Conservation (phyloP, 1,140 invertebrate genomes). For the Bombyx mandarina region DNA sequence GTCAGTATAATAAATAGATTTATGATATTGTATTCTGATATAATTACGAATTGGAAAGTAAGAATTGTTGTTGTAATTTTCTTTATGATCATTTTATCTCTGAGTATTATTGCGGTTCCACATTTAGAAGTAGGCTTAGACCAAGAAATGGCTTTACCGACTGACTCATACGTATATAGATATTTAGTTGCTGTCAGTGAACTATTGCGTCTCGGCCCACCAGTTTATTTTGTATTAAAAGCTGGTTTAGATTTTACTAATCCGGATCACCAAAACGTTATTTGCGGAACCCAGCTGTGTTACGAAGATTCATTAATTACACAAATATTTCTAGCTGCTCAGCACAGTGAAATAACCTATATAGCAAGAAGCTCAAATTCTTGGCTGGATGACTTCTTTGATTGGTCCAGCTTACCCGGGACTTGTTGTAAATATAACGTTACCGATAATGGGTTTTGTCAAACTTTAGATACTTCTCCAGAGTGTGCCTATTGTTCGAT, state of each 20-base stretch:
- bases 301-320: conserved; percentile 80
- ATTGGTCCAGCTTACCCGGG: conserved; percentile 77
- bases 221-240: conserved; percentile 92
- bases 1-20: conserved; percentile 34
- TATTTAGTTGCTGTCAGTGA: conserved; percentile 84
- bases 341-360: conserved; percentile 77
- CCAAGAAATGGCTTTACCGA: conserved; percentile 90
- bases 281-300: conserved; percentile 85
- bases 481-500: conserved; percentile 59
- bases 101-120: conserved; percentile 73
- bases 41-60: conserved; percentile 42
- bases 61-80: conserved; percentile 74
- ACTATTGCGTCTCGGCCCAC: conserved; percentile 87
- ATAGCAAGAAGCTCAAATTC: conserved; percentile 83
- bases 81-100: conserved; percentile 71
- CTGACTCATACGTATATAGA: conserved; percentile 88
- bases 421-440: conserved; percentile 77
- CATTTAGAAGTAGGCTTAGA: conserved; percentile 84
- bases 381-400: conserved; percentile 94
- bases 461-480: conserved; percentile 59
- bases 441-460: conserved; percentile 76
- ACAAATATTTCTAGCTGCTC: conserved; percentile 82
- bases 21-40: conserved; percentile 55
- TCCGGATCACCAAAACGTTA: conserved; percentile 76
- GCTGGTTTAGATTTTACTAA: conserved; percentile 81